These are phyloP conservation scores for Hippocampus mohnikei DNA, from an alignment of 2,113 vertebrate genomes.

Conservation along the genomic window DNA sequence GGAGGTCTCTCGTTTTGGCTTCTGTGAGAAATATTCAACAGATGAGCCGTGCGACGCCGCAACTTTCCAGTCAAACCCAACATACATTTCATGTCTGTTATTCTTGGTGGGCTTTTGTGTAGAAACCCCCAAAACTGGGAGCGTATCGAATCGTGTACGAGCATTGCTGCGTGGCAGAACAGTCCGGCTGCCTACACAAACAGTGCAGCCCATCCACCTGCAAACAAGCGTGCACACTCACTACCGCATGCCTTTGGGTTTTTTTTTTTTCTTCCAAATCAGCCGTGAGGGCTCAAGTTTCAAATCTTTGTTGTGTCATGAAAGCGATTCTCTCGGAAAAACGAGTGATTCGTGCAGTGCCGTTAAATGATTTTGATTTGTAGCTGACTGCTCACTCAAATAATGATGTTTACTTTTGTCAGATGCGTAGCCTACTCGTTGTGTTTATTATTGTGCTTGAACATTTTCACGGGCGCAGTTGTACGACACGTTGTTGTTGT, in stretches of 20 bases:
- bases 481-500: neutral
- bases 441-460: too few relatives aligned
- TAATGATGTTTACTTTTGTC: too few relatives aligned
- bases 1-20: conserved; percentile 34
- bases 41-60: conserved; percentile 32
- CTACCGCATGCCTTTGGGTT: neutral
- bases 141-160: conserved; percentile 29
- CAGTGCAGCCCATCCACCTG: conserved; percentile 26
- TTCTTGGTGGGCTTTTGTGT: conserved; percentile 43
- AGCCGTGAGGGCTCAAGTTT: neutral
- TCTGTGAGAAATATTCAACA: conserved; percentile 38
- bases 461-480: too few relatives aligned
- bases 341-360: neutral
- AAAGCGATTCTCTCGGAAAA: neutral
- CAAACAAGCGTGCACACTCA: conserved; percentile 15
- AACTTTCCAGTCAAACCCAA: conserved; percentile 56
- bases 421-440: too few relatives aligned
- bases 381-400: too few relatives aligned
- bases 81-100: conserved; percentile 38
- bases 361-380: too few relatives aligned
- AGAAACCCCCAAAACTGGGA: conserved; percentile 18
- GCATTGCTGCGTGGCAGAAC: conserved; percentile 25
- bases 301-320: neutral
- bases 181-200: conserved; percentile 37
- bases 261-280: neutral